Conservation (phyloP, 2,888 invertebrate species). For the Orchestes rusci region DNA sequence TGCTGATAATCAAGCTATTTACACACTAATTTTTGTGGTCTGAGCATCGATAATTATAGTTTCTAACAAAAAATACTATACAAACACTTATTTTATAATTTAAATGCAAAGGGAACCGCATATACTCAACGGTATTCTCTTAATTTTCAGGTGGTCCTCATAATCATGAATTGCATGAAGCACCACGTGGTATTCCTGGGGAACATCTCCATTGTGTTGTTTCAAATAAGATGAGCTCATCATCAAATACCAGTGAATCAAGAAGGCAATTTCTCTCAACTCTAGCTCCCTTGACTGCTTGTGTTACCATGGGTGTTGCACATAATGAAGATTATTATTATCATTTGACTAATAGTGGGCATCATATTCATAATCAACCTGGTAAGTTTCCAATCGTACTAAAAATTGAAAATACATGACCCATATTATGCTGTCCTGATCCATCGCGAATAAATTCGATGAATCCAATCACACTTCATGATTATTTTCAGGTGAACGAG, state of each 20-base stretch:
- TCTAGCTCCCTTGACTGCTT: slow-evolving; percentile 69
- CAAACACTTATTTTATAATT: too few relatives aligned
- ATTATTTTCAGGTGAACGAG: slow-evolving; percentile 17
- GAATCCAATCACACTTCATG: neutral
- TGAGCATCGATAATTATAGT: too few relatives aligned
- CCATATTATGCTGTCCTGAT: too few relatives aligned
- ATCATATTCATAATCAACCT: slow-evolving; percentile 12
- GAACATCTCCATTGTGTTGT: slow-evolving; percentile 16
- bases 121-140: too few relatives aligned
- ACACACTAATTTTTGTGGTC: too few relatives aligned
- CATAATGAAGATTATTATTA: slow-evolving; percentile 52
- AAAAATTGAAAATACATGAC: neutral
- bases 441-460: too few relatives aligned
- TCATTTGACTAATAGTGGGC: slow-evolving; percentile 43
- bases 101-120: too few relatives aligned
- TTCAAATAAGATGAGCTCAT: slow-evolving; percentile 19
- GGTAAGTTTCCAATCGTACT: slow-evolving; percentile 6
- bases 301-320: slow-evolving; percentile 48
- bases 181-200: slow-evolving; percentile 7
- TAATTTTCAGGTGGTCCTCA: slow-evolving; percentile 23
- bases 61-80: too few relatives aligned
- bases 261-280: slow-evolving; percentile 70
- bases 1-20: too few relatives aligned
- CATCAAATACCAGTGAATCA: slow-evolving; percentile 43
- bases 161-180: slow-evolving; percentile 14